Base-by-base conservation (phyloP, 2,797 vertebrate genomes). In the Psittacula echo region DNA sequence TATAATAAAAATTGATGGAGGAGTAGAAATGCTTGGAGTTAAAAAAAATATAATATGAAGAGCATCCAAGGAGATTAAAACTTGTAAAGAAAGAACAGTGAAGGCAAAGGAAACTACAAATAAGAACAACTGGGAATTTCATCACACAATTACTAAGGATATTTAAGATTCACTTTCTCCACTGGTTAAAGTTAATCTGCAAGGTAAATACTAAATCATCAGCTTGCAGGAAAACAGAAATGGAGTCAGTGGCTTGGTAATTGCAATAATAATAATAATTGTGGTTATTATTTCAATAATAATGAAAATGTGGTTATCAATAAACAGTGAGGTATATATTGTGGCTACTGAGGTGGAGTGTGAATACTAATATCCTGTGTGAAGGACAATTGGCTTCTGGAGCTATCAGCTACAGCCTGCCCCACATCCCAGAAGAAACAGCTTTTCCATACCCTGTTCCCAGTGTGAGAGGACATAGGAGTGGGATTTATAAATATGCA, bases 21-120 rank as follows among this genome's bases (percentile, higher is more conserved):
- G 16, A 20, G 29, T 79, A 84, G 87, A 93, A 80, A 72, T 8
- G 3, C 54, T 81, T 75, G 44, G 50, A 87, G 62, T 70, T 85
- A 47, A 91, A 95, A 47, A 95, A 96, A 94, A 84, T 92, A 85
- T 73, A 89, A 71, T 85, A 79, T 61, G 74, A 94, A 85, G 58
- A 85, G 29, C 39, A 71, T 84, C 56, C 32, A 77, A 92, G 77
- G 70, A 89, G 51, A 77, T 81, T 29, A 58, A 94, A 87, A 71
- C 0, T 1, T 34, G 23, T 45, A 48, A 86, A 79, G 41, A 50
- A 87, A 70, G 24, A 93, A 56, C 34, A 87, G 11, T 53, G 30
- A 70, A 87, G 34, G 75, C 48, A 92, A 93, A 77, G 27, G 45
- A 87, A 94, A 89, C 7, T 75, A 66, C 58, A 91, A 84, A 47